Evolutionary conservation across 2,113 vertebrate genomes (phyloP), one percentile per base, ranked within the genome.

Genomic region (Apodemus speciosus): DNA sequence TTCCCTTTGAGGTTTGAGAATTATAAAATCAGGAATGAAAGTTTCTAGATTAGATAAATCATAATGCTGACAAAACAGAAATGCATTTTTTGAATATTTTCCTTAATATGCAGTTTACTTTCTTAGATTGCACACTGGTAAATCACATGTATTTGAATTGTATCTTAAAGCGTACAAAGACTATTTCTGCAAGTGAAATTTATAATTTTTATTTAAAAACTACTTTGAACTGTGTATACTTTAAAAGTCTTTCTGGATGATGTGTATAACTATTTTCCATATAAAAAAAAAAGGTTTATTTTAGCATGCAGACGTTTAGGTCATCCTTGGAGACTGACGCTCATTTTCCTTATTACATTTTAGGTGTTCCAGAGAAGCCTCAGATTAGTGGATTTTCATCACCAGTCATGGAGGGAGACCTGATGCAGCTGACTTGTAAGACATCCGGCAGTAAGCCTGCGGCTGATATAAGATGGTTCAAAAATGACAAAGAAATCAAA

Each of bases 401-500:
- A 95, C 99, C 99, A 21, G 99, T 99, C 95, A 98, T 98, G 98
- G 99, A 99, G 94, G 99, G 99, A 88, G 99, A 99, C 85, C 94
- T 98, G 91, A 99, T 99, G 98, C 99, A 99, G 72, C 98, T 99
- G 85, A 99, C 99, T 40, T 99, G 99, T 98, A 98, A 98, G 98
- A 99, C 99, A 3, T 98, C 98, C 71, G 99, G 99, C 72, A 99
- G 99, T 96, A 99, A 99, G 97, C 99, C 99, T 94, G 99, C 99
- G 53, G 99, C 99, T 43, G 98, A 99, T 97, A 99, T 99, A 96
- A 98, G 99, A 98, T 99, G 99, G 99, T 99, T 99, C 98, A 98
- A 99, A 97, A 99, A 99, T 0, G 99, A 99, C 96, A 99, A 99
- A 97, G 99, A 99, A 97, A 99, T 99, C 93, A 99, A 99, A 99